Conservation (phyloP, 1,140 invertebrate genomes). For the Archivesica marissinica region DNA sequence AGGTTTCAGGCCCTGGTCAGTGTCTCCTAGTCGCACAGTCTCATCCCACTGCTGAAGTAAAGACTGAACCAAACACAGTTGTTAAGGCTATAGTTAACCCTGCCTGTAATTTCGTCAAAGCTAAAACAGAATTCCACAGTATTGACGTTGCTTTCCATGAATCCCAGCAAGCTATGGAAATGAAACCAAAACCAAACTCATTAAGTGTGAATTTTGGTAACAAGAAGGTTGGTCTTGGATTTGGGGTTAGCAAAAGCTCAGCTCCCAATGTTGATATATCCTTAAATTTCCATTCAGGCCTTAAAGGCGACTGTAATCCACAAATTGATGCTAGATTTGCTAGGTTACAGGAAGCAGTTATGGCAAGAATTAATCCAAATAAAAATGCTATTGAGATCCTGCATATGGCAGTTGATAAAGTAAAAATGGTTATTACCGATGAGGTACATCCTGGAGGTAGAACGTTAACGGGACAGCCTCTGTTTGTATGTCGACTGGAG, state of each 20-base stretch:
- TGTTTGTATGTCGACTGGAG: constrained; percentile 67
- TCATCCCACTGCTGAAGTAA: not conserved
- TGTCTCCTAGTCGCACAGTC: not conserved
- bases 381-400: constrained; percentile 58
- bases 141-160: constrained; percentile 62
- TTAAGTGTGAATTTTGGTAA: constrained; percentile 47
- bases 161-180: not conserved
- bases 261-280: not conserved
- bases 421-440: constrained; percentile 59
- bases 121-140: constrained; percentile 46
- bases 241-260: constrained; percentile 3
- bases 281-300: not conserved
- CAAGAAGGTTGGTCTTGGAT: constrained; percentile 45
- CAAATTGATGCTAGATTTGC: constrained; percentile 36
- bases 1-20: not conserved
- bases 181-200: constrained; percentile 27
- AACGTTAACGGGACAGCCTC: constrained; percentile 25
- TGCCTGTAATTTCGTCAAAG: constrained; percentile 55
- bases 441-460: constrained; percentile 3
- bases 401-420: constrained; percentile 67
- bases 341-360: constrained; percentile 25
- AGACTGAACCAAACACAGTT: not conserved
- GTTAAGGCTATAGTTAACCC: constrained; percentile 46
- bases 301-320: constrained; percentile 29
- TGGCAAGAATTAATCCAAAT: constrained; percentile 12